Evolutionary conservation across 2,797 vertebrate species (phyloP).

Genomic region (Pseudopleuronectes americanus): DNA sequence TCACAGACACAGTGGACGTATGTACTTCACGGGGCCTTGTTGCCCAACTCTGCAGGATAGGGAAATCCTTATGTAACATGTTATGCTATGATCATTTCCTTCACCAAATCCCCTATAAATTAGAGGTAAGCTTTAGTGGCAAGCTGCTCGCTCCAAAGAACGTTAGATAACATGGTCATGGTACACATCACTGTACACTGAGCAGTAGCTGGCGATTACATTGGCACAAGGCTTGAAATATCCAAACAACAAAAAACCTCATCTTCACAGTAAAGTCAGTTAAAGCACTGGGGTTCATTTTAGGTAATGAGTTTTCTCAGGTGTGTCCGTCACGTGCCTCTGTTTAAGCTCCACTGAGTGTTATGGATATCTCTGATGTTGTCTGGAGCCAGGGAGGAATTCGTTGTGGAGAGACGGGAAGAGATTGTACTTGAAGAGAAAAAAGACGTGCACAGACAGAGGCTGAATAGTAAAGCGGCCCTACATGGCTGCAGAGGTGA

Average conservation of each 20-base stretch:
- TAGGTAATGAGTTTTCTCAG: constrained; percentile 44
- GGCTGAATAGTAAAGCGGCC: constrained; percentile 44
- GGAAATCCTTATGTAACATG: constrained; percentile 64
- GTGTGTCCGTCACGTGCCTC: constrained; percentile 14
- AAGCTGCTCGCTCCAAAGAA: constrained; percentile 61
- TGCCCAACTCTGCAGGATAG: constrained; percentile 22
- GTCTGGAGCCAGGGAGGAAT: constrained; percentile 25
- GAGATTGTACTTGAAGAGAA: constrained; percentile 27
- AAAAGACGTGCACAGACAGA: constrained; percentile 9
- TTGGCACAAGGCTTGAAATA: constrained; percentile 6
- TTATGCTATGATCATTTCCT: constrained; percentile 61
- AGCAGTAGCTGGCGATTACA: constrained; percentile 16
- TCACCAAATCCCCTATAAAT: constrained; percentile 71
- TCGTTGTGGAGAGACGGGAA: not conserved
- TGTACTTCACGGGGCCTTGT: constrained; percentile 9
- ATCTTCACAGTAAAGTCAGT: constrained; percentile 1
- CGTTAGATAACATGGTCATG: constrained; percentile 59
- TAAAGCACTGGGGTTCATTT: constrained; percentile 47
- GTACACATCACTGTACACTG: constrained; percentile 25
- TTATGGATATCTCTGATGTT: constrained; percentile 30
- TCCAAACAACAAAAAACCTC: constrained; percentile 11
- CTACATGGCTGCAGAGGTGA: constrained; percentile 46
- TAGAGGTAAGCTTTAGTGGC: constrained; percentile 66
- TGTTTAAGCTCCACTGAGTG: constrained; percentile 4
- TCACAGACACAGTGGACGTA: constrained; percentile 16